phyloP scores from a whole-genome alignment of 2,113 vertebrate genomes.

The Onychostruthus taczanowskii region DNA sequence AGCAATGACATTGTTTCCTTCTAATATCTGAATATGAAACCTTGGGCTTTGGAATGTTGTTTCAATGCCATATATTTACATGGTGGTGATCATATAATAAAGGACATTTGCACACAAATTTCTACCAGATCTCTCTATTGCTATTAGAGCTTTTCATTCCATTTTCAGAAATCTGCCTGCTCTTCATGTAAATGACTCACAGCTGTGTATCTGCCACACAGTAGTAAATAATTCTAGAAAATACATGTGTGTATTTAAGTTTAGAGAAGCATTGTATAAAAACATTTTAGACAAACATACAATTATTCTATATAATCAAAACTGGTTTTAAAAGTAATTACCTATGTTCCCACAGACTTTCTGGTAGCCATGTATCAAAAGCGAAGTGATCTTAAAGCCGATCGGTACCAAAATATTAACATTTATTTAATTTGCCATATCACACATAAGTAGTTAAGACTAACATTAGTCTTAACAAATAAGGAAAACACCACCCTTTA shows the following conservation, averaged over 20 bases:
- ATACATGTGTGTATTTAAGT: not conserved
- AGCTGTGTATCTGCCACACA: slow-evolving; percentile 15
- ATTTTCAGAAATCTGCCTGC: not conserved
- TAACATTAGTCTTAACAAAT: not conserved
- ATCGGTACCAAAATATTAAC: not conserved
- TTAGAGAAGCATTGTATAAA: not conserved
- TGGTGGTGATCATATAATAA: not conserved
- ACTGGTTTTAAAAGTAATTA: not conserved
- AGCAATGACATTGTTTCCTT: not conserved
- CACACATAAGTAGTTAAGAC: not conserved
- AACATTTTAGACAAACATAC: not conserved
- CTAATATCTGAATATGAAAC: not conserved
- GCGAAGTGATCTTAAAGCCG: not conserved
- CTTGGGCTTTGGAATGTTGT: not conserved
- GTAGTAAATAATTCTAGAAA: slow-evolving; percentile 39
- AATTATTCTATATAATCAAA: slow-evolving; percentile 1
- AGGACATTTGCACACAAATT: not conserved
- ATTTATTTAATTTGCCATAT: not conserved
- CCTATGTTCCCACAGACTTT: not conserved
- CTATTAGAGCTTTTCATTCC: not conserved
- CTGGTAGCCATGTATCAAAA: not conserved
- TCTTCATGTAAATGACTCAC: slow-evolving; percentile 28
- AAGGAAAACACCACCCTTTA: not conserved
- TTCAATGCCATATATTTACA: not conserved
- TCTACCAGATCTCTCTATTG: not conserved